Evolutionary conservation across 2,888 invertebrate genomes (phyloP), one percentile per base, ranked within the genome.

Genomic region (Globia sparganii): DNA sequence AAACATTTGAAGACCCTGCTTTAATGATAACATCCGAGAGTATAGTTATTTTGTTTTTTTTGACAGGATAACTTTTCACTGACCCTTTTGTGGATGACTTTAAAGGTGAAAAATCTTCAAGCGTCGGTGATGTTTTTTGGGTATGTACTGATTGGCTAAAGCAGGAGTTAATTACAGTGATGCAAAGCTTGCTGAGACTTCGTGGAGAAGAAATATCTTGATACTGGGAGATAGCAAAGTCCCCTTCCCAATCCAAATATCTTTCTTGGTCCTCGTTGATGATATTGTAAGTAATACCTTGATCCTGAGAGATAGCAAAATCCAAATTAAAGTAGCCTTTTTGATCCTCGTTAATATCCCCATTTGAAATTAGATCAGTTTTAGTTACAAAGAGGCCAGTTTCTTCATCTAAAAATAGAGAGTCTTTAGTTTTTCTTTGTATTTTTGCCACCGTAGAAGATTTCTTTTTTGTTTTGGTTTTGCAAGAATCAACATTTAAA

Each of bases 1-100:
- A 34, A 61, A 61, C 34, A 61, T 61, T 61, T 34, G 61, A 61
- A 34, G 34, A 9, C 9, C 61, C 61, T 61, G 61, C 58, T 58
- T 58, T 58, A 58, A 58, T 28, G 28, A 58, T 58, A 11, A 58
- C 58, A 58, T 58, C 58, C 21, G 61, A 61, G 37, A 37, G 37
- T 37, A 37, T 37, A 37, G 37, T 37, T 37, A 37, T 37, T 37
- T 37, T 34, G 4, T 34, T 61, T 31, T 31, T 2, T 34, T 61
- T 61, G 21, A 61, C 31, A 61, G 31, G 61, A 34, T 31, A 18
- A 3, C 4, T 18, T 61, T 34, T 34, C 31, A 34, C 8, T 21
- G 34, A 34, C 21, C 34, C 21, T 46, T 46, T 18, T 4, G 46
- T 5, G 18, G 4, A 46, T 46, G 40, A 40, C 40, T 40, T 40